Evolutionary conservation across 1,140 invertebrate species (phyloP).

Genomic region (Pachyrhynchus sulphureomaculatus): DNA sequence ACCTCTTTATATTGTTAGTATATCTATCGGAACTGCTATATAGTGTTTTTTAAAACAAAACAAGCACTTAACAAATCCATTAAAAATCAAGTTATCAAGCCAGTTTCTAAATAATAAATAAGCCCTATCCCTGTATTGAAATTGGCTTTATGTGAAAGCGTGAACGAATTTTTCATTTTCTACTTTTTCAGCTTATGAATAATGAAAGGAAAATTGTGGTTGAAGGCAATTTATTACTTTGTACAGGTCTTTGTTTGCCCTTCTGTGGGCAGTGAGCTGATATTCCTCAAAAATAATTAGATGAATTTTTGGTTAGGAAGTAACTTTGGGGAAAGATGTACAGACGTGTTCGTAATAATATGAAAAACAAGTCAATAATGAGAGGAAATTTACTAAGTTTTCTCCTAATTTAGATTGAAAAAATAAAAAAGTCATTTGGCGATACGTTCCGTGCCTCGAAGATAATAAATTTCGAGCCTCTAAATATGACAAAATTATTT

Average conservation of each 20-base stretch:
- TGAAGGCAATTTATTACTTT: constrained; percentile 17
- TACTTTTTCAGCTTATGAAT: constrained; percentile 28
- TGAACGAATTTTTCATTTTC: constrained; percentile 46
- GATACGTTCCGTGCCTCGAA: too few relatives aligned
- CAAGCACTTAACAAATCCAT: background rate
- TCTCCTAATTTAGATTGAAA: too few relatives aligned
- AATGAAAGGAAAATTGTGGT: constrained; percentile 23
- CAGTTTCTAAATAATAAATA: constrained; percentile 41
- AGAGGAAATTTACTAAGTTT: too few relatives aligned
- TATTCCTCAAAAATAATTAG: constrained; percentile 20
- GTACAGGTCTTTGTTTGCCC: constrained; percentile 17
- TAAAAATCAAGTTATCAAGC: background rate
- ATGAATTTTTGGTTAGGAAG: background rate
- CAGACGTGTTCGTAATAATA: too few relatives aligned
- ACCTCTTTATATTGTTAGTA: too few relatives aligned
- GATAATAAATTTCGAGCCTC: too few relatives aligned
- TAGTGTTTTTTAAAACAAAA: too few relatives aligned
- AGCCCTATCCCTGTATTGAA: constrained; percentile 36
- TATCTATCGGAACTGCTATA: too few relatives aligned
- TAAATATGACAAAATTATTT: too few relatives aligned
- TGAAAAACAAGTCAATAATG: too few relatives aligned
- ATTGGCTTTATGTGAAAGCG: constrained; percentile 46
- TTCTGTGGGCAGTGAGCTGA: constrained; percentile 12
- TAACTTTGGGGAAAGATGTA: constrained; percentile 1
- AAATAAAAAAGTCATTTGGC: too few relatives aligned